Evolutionary conservation across 2,113 vertebrate species (phyloP).

Genomic region (Elachura formosa): DNA sequence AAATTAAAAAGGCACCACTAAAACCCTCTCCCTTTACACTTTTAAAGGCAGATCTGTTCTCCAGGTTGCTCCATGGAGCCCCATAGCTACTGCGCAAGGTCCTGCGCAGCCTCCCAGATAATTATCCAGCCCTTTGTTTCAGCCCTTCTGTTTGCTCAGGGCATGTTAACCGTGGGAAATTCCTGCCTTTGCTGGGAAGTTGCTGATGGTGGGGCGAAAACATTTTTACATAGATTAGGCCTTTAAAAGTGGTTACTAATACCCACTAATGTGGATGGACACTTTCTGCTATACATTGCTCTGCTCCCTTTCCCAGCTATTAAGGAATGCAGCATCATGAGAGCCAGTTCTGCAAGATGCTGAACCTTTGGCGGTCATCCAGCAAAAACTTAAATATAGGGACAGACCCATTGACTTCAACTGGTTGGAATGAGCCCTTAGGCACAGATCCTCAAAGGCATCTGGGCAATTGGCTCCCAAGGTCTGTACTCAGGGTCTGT

Average conservation of each 20-base stretch:
- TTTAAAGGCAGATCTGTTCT: constrained; percentile 32
- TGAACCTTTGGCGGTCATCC: constrained; percentile 46
- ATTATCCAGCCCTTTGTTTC: constrained; percentile 12
- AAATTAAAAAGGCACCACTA: constrained; percentile 39
- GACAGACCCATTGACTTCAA: constrained; percentile 58
- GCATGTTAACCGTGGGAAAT: constrained; percentile 34
- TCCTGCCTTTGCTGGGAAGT: background rate
- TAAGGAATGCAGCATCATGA: constrained; percentile 52
- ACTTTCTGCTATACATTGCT: constrained; percentile 27
- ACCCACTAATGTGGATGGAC: constrained; percentile 8
- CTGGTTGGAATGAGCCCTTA: constrained; percentile 62
- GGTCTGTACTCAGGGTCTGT: background rate
- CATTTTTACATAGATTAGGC: constrained; percentile 22
- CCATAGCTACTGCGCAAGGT: background rate
- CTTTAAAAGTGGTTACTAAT: constrained; percentile 52
- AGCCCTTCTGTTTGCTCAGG: background rate
- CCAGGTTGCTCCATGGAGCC: background rate
- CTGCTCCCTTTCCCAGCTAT: constrained; percentile 35
- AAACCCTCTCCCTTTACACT: constrained; percentile 11
- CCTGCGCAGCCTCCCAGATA: background rate
- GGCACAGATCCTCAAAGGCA: constrained; percentile 57
- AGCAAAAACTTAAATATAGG: constrained; percentile 64
- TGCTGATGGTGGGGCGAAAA: background rate
- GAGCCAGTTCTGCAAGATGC: constrained; percentile 61
- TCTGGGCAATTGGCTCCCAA: constrained; percentile 44